Evolutionary conservation across 1,140 invertebrate species (phyloP).

Genomic region (Drosophila biarmipes): DNA sequence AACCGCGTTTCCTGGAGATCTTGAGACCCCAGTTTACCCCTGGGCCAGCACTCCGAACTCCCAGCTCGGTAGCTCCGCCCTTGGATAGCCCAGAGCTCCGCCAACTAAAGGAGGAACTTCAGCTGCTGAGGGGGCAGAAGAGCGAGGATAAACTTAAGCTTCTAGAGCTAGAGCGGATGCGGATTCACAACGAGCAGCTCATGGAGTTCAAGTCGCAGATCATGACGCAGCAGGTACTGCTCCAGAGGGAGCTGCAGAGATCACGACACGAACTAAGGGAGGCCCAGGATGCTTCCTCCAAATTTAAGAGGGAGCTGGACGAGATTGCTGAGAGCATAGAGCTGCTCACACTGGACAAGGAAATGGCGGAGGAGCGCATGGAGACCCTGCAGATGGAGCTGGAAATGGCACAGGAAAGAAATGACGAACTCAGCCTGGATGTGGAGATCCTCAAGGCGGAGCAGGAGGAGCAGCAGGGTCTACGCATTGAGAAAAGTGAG

Average conservation of each 20-base stretch:
- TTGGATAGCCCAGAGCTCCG: constrained; percentile 89
- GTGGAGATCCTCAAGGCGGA: constrained; percentile 96
- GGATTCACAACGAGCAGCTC: constrained; percentile 94
- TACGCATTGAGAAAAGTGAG: constrained; percentile 66
- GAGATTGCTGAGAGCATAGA: constrained; percentile 97
- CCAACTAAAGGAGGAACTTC: constrained; percentile 94
- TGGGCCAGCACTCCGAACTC: constrained; percentile 90
- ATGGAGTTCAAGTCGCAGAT: constrained; percentile 97
- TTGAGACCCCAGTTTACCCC: constrained; percentile 94
- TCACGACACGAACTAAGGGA: constrained; percentile 94
- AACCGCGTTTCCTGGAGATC: constrained; percentile 96
- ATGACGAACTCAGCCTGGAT: constrained; percentile 96
- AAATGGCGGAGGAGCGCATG: constrained; percentile 99
- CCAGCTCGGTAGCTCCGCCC: constrained; percentile 76
- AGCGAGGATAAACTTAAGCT: constrained; percentile 94
- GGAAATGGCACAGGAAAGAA: constrained; percentile 93
- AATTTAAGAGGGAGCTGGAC: constrained; percentile 94
- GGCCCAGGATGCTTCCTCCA: constrained; percentile 91
- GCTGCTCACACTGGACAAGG: constrained; percentile 98
- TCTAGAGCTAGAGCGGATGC: constrained; percentile 94
- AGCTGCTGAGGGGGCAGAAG: constrained; percentile 93
- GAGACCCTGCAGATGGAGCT: constrained; percentile 96
- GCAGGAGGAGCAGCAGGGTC: constrained; percentile 86
- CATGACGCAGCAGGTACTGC: constrained; percentile 94
- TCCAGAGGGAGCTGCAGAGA: constrained; percentile 94